Evolutionary conservation across 2,888 invertebrate species (phyloP).

Genomic region (Tetramorium bicarinatum): DNA sequence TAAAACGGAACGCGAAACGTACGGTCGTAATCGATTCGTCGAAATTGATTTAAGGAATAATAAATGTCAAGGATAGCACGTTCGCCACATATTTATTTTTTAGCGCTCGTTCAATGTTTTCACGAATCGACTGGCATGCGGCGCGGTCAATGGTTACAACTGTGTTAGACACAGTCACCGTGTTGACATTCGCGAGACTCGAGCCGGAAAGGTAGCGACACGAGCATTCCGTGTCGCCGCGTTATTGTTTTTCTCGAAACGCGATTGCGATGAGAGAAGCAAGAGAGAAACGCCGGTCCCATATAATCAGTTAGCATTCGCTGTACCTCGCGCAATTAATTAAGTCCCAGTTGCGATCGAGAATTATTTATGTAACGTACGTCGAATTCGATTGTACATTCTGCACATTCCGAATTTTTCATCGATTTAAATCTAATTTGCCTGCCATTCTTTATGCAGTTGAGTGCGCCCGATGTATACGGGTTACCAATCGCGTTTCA

Average conservation of each 20-base stretch:
- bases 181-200: background rate
- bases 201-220: background rate
- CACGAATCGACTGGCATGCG: background rate
- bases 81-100: background rate
- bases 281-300: background rate
- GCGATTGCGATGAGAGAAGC: background rate
- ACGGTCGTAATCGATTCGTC: background rate
- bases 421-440: constrained; percentile 19
- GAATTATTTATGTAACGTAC: background rate
- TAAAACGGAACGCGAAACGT: background rate
- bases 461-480: background rate
- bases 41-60: constrained; percentile 3
- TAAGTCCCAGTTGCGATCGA: background rate
- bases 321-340: background rate
- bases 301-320: background rate
- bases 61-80: background rate
- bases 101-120: background rate
- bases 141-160: background rate
- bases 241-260: background rate
- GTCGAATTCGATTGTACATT: background rate
- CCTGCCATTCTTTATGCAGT: background rate
- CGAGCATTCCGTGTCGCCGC: background rate
- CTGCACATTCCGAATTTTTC: background rate
- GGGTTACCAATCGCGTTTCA: background rate
- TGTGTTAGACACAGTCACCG: background rate